Base-by-base conservation (phyloP, 2,888 invertebrate species). In the Mesorhabditis spiculigera region DNA sequence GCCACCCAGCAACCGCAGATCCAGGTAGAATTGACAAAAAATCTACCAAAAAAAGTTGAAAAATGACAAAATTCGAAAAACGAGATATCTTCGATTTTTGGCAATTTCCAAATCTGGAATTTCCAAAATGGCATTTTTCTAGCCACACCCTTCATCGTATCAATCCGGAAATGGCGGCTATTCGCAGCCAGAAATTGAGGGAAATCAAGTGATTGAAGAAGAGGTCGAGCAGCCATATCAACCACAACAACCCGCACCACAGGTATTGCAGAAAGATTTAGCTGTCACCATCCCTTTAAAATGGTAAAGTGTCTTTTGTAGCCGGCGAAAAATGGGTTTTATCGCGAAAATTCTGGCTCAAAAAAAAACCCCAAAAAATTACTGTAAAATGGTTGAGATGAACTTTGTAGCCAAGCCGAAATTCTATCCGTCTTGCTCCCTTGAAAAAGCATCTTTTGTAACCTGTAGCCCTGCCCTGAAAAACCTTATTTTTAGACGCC, bases 111-210 rank as follows among this genome's bases (percentile, higher is more conserved):
- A 10, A 10, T 13, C n/a, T 50, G 58, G n/a, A 50, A n/a, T n/a
- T n/a, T n/a, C n/a, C n/a, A n/a, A 50, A n/a, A 50, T 50, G 8
- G n/a, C 3, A 28, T 50, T 50, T 50, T 13, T 50, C n/a, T 50
- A 50, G 58, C 58, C 58, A 3, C 28, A 28, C 28, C 28, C 28
- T 28, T 28, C 28, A 28, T 28, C 28, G 28, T 28, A 28, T 28
- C 28, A 28, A 50, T 50, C 58, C 3, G 58, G 8, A 13, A 13
- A 50, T n/a, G 10, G 10, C 8, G n/a, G 10, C 58, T 50, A 50
- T 50, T n/a, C 58, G n/a, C 58, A 50, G 58, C 58, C 58, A n/a
- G 58, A 50, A n/a, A 50, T 50, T n/a, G 58, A 50, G 8, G 58
- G 58, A 50, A 50, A 50, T 50, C 58, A 50, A n/a, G 58, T 50